Conservation (phyloP, 2,113 vertebrate species). For the Dryoscopus gambensis region DNA sequence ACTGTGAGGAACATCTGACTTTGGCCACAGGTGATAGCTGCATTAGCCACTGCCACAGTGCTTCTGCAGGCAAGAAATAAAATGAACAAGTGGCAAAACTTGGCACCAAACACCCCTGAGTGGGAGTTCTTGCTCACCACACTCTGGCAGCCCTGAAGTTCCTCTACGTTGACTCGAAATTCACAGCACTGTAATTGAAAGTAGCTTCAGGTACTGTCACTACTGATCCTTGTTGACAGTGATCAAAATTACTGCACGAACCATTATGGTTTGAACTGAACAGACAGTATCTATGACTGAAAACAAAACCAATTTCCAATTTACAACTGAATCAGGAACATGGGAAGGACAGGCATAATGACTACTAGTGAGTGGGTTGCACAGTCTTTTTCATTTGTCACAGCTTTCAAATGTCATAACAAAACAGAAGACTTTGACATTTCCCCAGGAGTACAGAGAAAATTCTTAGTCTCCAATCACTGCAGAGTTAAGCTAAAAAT, state of each 20-base stretch:
- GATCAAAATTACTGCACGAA: neutral
- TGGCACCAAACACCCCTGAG: neutral
- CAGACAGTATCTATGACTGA: neutral
- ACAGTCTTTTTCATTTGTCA: neutral
- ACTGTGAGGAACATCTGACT: neutral
- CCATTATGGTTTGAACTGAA: neutral
- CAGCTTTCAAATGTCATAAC: neutral
- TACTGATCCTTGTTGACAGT: neutral
- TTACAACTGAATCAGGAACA: neutral
- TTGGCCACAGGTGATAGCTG: neutral
- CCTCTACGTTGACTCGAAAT: neutral
- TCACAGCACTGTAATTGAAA: neutral
- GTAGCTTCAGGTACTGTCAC: neutral
- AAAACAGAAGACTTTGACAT: conserved; percentile 2
- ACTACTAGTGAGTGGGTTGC: neutral
- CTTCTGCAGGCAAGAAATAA: neutral
- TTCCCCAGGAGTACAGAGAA: neutral
- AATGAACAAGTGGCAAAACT: neutral
- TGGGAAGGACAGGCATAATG: neutral
- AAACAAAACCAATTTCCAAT: neutral
- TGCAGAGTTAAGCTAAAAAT: neutral
- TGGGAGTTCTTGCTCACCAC: neutral
- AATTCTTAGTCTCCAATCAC: neutral
- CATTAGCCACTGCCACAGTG: neutral
- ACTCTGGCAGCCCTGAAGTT: neutral